Evolutionary conservation across 2,888 invertebrate species (phyloP), one percentile per base, ranked within the genome.

Genomic region (Meliscaeva auricollis): DNA sequence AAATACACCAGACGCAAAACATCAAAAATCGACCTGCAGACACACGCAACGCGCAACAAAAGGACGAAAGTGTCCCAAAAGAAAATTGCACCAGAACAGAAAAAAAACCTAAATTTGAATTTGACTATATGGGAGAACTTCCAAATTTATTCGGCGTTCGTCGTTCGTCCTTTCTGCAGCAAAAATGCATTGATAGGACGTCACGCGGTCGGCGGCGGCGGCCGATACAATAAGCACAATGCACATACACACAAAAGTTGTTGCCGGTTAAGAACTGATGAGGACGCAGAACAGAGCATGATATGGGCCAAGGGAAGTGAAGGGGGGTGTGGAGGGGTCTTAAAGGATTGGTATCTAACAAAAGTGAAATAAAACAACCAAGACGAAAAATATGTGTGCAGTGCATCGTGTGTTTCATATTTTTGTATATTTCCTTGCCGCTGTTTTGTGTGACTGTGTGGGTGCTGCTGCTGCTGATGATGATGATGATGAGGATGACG

Each of bases 321-420:
- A 2, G 8, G 7, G 7, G 35, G 35, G 8, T 7, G 5, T 15
- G 30, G 52, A 3, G 8, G 30, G 15, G 8, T 9, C 8, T 26
- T 38, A 50, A 84, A 52, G 84, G 80, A 74, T 77, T 79, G 60
- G 72, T 80, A 80, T 81, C 85, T 77, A 77, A 81, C 54, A 64
- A 66, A 75, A 74, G 58, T 48, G 52, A 62, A 77, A 80, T 66
- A 81, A 76, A 81, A 73, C 32, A 66, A 68, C 66, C 44, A 66
- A 74, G 62, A 72, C 48, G 66, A 26, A 30, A 44, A 26, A 38
- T 35, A 26, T 50, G 35, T 54, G 69, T 68, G 68, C 70, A 81
- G 32, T 81, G 85, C 80, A 76, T 54, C 76, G 72, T 77, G 68
- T 80, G 72, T 85, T 73, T 77, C 73, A 85, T 54, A 54, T 52